A percentile compares a stretch with the other conserved stretches of the same genome.
Evolutionary conservation across 2,888 invertebrate genomes (phyloP).

Genomic region (Ormyrus nitidulus): DNA sequence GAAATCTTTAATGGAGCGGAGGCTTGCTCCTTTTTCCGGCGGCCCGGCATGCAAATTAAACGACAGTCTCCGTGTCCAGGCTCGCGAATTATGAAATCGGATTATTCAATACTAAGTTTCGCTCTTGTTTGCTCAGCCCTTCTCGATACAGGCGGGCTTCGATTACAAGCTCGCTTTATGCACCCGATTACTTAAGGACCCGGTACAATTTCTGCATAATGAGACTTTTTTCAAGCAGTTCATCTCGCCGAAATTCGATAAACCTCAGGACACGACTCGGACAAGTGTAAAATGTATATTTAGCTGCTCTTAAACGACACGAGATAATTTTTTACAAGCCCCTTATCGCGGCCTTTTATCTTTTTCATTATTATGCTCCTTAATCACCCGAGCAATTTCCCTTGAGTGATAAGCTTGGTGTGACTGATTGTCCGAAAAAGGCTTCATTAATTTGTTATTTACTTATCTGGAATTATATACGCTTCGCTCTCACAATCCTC

Average conservation of each 20-base stretch:
- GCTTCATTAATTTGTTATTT: slow-evolving; percentile 25
- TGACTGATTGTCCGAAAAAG: slow-evolving; percentile 25
- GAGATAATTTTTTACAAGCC: slow-evolving; percentile 23
- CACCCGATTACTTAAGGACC: too few relatives aligned
- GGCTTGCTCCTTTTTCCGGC: not conserved
- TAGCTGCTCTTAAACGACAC: not conserved
- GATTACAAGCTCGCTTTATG: too few relatives aligned
- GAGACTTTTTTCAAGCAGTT: not conserved
- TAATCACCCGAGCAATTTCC: slow-evolving; percentile 32
- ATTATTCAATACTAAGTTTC: slow-evolving; percentile 14
- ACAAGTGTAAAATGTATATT: too few relatives aligned
- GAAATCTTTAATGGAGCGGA: slow-evolving; percentile 48
- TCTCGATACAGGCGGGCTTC: not conserved
- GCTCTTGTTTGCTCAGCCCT: not conserved
- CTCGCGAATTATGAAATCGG: not conserved
- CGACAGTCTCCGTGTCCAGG: not conserved
- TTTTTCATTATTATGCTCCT: slow-evolving; percentile 22
- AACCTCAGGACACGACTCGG: not conserved
- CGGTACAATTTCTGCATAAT: not conserved
- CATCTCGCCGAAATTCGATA: not conserved
- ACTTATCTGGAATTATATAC: slow-evolving; percentile 22
- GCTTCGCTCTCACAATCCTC: too few relatives aligned
- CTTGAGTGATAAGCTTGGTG: slow-evolving; percentile 25
- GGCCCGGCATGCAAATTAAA: slow-evolving; percentile 24
- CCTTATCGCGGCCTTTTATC: slow-evolving; percentile 34